Conservation (phyloP, 2,797 vertebrate species). For the Tadarida brasiliensis region DNA sequence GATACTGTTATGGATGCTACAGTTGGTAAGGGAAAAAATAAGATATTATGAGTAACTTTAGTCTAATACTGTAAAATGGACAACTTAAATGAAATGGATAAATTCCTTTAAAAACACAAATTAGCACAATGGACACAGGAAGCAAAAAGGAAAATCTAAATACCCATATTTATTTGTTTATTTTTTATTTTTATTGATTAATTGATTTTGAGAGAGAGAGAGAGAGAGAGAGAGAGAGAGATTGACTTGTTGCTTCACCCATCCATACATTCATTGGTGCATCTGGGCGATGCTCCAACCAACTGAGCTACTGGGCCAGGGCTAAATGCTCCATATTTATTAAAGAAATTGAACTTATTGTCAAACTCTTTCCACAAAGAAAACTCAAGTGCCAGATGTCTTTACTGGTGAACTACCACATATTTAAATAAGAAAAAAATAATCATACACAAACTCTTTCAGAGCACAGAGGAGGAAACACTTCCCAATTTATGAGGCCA, state of each 20-base stretch:
- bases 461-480: neutral
- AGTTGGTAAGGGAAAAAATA: neutral
- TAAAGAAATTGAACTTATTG: conserved; percentile 22
- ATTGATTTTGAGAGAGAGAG: too few species aligned
- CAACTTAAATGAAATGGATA: neutral
- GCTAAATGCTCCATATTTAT: neutral
- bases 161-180: neutral
- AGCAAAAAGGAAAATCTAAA: neutral
- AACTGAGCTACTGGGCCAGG: too few species aligned
- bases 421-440: conserved; percentile 27
- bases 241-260: too few species aligned
- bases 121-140: neutral
- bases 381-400: neutral
- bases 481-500: conserved; percentile 2
- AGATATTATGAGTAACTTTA: neutral
- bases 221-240: too few species aligned
- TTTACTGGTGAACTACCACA: neutral
- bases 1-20: neutral
- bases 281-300: too few species aligned
- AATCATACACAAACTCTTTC: conserved; percentile 31
- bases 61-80: neutral
- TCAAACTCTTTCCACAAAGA: neutral
- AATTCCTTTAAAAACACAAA: conserved; percentile 39
- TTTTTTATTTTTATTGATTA: too few species aligned
- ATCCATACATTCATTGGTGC: too few species aligned